phyloP scores from a whole-genome alignment of 2,888 invertebrate species.

The Gymnosoma rotundatum region DNA sequence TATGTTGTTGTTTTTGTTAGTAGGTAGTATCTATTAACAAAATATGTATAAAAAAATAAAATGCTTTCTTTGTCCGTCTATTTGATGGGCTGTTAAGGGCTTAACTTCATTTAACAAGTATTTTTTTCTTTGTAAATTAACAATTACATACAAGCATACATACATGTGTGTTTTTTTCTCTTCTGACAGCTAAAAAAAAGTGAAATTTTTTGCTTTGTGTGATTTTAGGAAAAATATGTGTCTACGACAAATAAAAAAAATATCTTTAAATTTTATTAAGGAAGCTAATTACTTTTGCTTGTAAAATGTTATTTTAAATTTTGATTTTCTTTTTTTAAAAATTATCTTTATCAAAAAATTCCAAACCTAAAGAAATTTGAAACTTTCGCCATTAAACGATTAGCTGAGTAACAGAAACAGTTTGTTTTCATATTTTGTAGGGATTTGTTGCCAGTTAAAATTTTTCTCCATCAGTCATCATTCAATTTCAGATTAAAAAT shows the following conservation, averaged over 20 bases:
- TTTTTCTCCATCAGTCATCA: neutral
- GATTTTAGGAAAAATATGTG: slow-evolving; percentile 2
- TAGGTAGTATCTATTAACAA: neutral
- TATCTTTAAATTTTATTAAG: slow-evolving; percentile 14
- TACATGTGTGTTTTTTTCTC: neutral
- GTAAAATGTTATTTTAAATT: slow-evolving; percentile 3
- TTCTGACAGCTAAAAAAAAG: slow-evolving; percentile 64
- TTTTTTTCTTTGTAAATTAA: neutral
- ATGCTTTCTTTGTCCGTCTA: neutral
- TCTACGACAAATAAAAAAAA: slow-evolving; percentile 9
- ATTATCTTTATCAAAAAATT: neutral
- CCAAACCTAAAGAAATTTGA: too few species aligned
- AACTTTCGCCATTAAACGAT: slow-evolving; percentile 15
- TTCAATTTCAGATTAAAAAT: neutral
- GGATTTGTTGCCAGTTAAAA: neutral
- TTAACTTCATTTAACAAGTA: slow-evolving; percentile 52
- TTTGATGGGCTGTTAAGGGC: slow-evolving; percentile 44
- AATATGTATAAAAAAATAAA: neutral
- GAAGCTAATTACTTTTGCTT: slow-evolving; percentile 50
- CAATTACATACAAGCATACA: too few species aligned
- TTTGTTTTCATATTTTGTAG: too few species aligned
- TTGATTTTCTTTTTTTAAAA: too few species aligned
- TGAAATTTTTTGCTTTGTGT: slow-evolving; percentile 63
- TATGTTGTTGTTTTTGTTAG: slow-evolving; percentile 24
- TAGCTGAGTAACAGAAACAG: neutral